Evolutionary conservation across 2,113 vertebrate genomes (phyloP), one percentile per base, ranked within the genome.

Genomic region (Carassius gibelio): DNA sequence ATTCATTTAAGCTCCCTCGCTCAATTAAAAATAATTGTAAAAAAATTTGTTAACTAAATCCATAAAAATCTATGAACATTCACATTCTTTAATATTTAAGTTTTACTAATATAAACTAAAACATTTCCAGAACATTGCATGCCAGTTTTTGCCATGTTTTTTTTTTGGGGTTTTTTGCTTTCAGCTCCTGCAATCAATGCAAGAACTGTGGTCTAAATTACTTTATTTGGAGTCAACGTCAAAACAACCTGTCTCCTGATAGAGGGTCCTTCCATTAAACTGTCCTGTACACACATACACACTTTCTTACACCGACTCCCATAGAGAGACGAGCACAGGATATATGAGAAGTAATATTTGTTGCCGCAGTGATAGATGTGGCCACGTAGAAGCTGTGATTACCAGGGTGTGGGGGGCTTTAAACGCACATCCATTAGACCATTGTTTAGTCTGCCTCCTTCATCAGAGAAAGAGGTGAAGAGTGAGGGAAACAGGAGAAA

Each of bases 261-360:
- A 91, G 89, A 92, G 90, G 87, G 86, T 86, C 88, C 89, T 92
- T 55, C 66, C 88, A 92, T 94, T 94, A 92, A 93, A 92, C 91
- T 90, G 91, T 52, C 62, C 52, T 52, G 83, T 90, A 88, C 87
- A 42, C 38, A 42, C 59, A 45, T 52, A 79, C 76, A 30, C 48
- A 45, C 38, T 36, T 34, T 36, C 23, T 17, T 21, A 71, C 26
- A 75, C 45, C 19, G 23, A 78, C n/a, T 14, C 64, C 38, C 36
- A 76, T 5, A 48, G 50, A 62, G 48, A 55, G n/a, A 74, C 36
- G 57, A 48, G 23, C 30, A 79, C 74, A 61, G 89, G 87, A 90
- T 84, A 84, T 90, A 92, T 90, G 90, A 87, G 90, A 89, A 92
- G 89, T 92, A 92, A 91, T 91, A 94, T 94, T 94, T 93, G 90